Evolutionary conservation across 2,113 vertebrate species (phyloP).

Genomic region (Zapornia atra): DNA sequence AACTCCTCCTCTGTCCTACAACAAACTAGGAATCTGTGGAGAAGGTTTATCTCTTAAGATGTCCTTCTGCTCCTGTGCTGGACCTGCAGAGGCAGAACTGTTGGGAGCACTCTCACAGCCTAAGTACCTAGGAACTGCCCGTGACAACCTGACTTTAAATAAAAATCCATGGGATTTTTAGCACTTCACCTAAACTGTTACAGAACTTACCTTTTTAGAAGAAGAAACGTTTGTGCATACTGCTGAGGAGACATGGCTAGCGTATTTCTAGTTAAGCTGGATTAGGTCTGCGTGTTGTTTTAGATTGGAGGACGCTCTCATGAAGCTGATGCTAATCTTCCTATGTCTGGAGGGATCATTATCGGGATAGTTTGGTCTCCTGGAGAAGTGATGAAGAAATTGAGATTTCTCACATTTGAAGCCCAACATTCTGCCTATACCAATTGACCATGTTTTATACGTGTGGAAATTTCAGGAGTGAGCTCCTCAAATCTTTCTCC

Average conservation of each 20-base stretch:
- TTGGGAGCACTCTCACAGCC: neutral
- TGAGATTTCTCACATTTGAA: neutral
- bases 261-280: neutral
- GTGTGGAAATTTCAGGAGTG: neutral
- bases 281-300: neutral
- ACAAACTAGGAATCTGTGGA: neutral
- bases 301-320: neutral
- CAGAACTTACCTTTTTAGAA: neutral
- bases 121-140: neutral
- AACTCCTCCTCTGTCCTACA: neutral
- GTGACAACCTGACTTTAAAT: neutral
- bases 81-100: neutral
- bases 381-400: neutral
- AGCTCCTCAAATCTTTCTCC: neutral
- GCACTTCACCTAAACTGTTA: neutral
- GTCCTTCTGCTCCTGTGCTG: neutral
- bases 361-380: neutral
- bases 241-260: neutral
- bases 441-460: neutral
- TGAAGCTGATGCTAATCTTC: neutral
- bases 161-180: neutral
- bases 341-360: neutral
- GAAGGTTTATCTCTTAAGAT: neutral
- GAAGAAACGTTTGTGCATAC: neutral
- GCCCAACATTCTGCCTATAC: neutral